Conservation (phyloP, 1,140 invertebrate genomes). For the Schlechtendalia chinensis region DNA sequence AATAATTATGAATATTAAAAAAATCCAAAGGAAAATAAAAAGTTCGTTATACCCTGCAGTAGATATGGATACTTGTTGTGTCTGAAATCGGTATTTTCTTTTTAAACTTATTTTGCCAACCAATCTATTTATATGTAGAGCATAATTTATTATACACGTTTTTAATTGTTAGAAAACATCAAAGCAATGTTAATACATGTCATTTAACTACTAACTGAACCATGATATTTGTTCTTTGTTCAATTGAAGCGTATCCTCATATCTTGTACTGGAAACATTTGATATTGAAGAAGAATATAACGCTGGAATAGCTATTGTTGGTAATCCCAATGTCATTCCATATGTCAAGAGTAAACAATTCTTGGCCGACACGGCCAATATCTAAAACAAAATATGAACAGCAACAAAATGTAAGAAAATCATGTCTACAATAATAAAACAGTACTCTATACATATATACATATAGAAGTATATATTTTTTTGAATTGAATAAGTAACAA, state of each 20-base stretch:
- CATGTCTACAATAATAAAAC: neutral
- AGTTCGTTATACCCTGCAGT: too few species aligned
- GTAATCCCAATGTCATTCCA: conserved; percentile 73
- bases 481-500: neutral
- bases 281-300: conserved; percentile 5
- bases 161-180: too few species aligned
- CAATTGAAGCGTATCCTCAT: conserved; percentile 59
- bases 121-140: too few species aligned
- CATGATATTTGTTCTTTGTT: conserved; percentile 69
- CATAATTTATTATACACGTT: too few species aligned
- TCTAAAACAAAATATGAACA: conserved; percentile 51
- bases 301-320: conserved; percentile 71
- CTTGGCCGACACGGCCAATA: conserved; percentile 54
- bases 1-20: too few species aligned
- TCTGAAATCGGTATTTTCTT: too few species aligned
- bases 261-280: conserved; percentile 56
- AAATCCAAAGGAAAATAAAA: too few species aligned
- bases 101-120: too few species aligned
- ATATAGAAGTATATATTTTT: neutral
- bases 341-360: conserved; percentile 59
- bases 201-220: conserved; percentile 64
- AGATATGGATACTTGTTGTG: too few species aligned
- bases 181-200: too few species aligned
- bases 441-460: too few species aligned
- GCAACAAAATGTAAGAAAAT: neutral